Conservation (phyloP, 1,140 invertebrate species). For the Solenopsis invicta region DNA sequence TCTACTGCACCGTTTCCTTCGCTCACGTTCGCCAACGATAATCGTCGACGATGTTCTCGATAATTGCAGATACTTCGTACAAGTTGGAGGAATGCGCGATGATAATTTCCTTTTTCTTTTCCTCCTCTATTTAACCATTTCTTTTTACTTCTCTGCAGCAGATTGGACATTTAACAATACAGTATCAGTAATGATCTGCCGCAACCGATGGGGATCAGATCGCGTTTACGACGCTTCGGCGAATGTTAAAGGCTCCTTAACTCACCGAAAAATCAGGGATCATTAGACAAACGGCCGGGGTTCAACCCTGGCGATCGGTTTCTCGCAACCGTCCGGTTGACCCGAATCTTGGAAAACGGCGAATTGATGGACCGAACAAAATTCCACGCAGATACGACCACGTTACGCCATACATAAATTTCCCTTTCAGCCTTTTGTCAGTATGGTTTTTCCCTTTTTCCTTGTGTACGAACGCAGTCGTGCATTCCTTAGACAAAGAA, state of each 20-base stretch:
- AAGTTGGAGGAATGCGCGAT: not conserved
- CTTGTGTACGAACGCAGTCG: constrained; percentile 36
- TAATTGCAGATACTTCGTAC: not conserved
- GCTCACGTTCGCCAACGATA: not conserved
- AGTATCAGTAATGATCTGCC: constrained; percentile 1
- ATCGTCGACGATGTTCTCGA: not conserved
- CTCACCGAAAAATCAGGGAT: constrained; percentile 78
- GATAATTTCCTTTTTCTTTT: not conserved
- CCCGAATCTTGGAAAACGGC: constrained; percentile 75
- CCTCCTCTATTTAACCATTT: not conserved
- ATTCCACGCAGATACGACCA: constrained; percentile 74
- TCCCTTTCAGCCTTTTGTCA: constrained; percentile 71
- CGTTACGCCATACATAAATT: constrained; percentile 77
- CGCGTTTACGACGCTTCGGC: constrained; percentile 36
- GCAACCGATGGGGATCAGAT: constrained; percentile 39
- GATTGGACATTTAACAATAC: not conserved
- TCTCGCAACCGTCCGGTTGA: constrained; percentile 76
- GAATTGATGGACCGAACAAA: constrained; percentile 67
- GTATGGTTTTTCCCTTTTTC: constrained; percentile 47
- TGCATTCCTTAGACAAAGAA: constrained; percentile 71
- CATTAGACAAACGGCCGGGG: constrained; percentile 73
- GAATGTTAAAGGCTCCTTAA: constrained; percentile 64
- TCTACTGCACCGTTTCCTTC: not conserved
- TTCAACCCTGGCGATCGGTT: constrained; percentile 54
- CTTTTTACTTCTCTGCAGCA: not conserved